These are phyloP conservation scores for Rhizoglyphus robini DNA, from an alignment of 1,140 invertebrate genomes.

Conservation along the genomic window DNA sequence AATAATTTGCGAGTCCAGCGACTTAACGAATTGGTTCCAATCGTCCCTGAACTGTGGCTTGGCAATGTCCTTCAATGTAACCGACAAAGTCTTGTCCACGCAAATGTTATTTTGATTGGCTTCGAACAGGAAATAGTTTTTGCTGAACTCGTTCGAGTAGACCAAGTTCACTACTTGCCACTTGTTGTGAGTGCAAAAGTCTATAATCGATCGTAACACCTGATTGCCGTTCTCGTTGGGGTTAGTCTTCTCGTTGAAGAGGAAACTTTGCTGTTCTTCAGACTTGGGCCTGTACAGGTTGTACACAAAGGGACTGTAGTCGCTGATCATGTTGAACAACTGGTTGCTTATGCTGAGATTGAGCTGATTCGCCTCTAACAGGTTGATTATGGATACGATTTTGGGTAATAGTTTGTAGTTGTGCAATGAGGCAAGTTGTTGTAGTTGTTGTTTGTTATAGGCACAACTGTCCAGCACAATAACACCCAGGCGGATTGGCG, in stretches of 20 bases:
- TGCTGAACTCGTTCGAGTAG: conserved; percentile 5
- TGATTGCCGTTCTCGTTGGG: background rate
- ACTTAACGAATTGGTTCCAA: background rate
- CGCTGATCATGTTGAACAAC: background rate
- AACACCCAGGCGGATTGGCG: background rate
- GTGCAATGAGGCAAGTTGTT: background rate
- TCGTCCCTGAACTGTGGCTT: background rate
- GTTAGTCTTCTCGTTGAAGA: conserved; percentile 5
- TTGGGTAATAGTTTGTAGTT: conserved; percentile 1
- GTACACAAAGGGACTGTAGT: conserved; percentile 11
- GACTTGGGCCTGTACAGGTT: background rate
- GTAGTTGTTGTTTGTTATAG: background rate
- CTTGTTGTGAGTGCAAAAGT: background rate
- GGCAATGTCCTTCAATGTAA: conserved; percentile 11
- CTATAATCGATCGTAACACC: background rate
- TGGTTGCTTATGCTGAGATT: conserved; percentile 5
- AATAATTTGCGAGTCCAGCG: background rate
- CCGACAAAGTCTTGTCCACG: conserved; percentile 1
- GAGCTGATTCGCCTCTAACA: background rate
- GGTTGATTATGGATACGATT: conserved; percentile 2
- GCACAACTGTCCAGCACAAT: background rate
- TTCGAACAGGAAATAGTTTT: conserved; percentile 13
- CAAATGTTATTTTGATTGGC: conserved; percentile 17
- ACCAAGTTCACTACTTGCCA: conserved; percentile 13
- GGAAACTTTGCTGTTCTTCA: background rate